Evolutionary conservation across 2,113 vertebrate genomes (phyloP).

Genomic region (Dinomys branickii): DNA sequence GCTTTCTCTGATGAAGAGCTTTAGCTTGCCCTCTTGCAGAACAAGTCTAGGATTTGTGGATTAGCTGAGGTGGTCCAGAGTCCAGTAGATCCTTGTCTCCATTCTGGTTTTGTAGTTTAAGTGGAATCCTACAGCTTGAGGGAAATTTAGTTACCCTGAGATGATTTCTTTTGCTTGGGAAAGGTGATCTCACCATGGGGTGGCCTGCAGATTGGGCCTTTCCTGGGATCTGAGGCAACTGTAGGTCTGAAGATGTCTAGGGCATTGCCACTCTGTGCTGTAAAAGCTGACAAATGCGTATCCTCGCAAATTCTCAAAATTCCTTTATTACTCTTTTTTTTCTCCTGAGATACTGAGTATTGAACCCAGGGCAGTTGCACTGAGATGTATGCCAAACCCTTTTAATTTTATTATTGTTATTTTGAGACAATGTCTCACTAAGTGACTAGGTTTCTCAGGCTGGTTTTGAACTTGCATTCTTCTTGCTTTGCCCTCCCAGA

Average conservation of each 20-base stretch:
- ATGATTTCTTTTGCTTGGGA: neutral
- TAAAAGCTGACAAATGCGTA: neutral
- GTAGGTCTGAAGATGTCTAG: neutral
- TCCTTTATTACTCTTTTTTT: neutral
- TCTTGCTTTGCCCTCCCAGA: neutral
- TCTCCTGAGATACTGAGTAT: neutral
- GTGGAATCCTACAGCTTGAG: neutral
- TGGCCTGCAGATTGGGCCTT: neutral
- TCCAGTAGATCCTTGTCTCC: neutral
- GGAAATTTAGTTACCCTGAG: neutral
- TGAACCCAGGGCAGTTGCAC: neutral
- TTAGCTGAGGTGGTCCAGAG: too few relatives aligned
- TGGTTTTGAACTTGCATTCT: neutral
- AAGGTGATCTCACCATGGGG: neutral
- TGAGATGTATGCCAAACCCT: neutral
- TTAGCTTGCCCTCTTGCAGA: neutral
- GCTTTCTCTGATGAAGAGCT: neutral
- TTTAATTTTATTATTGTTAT: neutral
- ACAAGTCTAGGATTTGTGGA: neutral
- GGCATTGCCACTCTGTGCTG: neutral
- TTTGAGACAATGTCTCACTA: neutral
- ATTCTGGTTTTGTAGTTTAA: neutral
- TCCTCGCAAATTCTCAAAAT: neutral
- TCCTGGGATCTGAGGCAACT: neutral
- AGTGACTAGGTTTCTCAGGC: neutral